Percentiles rank a stretch among this genome's conserved stretches.
These are phyloP conservation scores for Sebastes taczanowskii DNA, from an alignment of 2,797 vertebrate genomes.

Conservation along the genomic window DNA sequence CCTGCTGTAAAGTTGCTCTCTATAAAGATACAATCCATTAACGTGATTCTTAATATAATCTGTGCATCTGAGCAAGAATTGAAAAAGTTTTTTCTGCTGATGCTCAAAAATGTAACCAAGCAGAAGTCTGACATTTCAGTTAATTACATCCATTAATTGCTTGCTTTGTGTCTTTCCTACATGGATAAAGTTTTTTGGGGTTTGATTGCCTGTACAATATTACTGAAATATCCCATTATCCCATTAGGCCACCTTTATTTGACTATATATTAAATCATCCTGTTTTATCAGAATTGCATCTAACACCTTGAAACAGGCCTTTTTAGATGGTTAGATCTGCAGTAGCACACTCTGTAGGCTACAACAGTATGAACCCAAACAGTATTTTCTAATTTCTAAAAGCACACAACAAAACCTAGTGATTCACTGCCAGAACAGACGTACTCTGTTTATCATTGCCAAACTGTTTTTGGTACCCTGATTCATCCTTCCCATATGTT, in stretches of 20 bases:
- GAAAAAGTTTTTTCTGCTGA: not conserved
- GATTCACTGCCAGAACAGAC: slow-evolving; percentile 44
- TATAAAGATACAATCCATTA: not conserved
- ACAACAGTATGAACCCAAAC: slow-evolving; percentile 16
- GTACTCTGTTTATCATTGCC: slow-evolving; percentile 38
- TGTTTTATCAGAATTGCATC: slow-evolving; percentile 73
- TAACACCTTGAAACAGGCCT: slow-evolving; percentile 55
- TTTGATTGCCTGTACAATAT: slow-evolving; percentile 6
- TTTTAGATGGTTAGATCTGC: slow-evolving; percentile 74
- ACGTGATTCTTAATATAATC: not conserved
- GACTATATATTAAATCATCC: slow-evolving; percentile 76
- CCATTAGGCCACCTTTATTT: slow-evolving; percentile 63
- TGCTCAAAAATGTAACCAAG: not conserved
- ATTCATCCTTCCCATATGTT: slow-evolving; percentile 74
- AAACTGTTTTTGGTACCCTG: slow-evolving; percentile 37
- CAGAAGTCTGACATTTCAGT: not conserved
- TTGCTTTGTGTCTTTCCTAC: not conserved
- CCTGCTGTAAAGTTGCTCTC: not conserved
- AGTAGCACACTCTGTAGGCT: slow-evolving; percentile 55
- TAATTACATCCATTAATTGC: not conserved
- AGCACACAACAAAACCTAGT: slow-evolving; percentile 43
- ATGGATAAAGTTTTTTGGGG: not conserved
- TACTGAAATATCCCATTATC: slow-evolving; percentile 59
- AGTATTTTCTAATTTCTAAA: slow-evolving; percentile 35
- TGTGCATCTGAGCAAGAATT: not conserved